These are phyloP conservation scores for Platanista minor DNA, from an alignment of 2,113 vertebrate genomes.

Conservation along the genomic window DNA sequence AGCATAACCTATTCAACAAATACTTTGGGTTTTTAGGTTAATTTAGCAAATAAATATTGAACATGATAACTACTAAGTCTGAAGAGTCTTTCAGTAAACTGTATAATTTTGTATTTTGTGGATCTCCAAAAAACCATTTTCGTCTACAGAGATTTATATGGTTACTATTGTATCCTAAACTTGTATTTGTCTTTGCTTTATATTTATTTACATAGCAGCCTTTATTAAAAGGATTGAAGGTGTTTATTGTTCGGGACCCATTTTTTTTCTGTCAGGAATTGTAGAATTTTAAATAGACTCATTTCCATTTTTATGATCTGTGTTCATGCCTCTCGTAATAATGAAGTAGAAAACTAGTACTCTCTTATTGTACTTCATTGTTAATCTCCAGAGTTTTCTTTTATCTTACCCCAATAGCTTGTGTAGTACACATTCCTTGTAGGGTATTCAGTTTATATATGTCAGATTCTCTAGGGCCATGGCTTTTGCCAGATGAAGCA, in stretches of 20 bases:
- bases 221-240: slow-evolving; percentile 13
- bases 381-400: slow-evolving; percentile 62
- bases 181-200: neutral
- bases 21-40: neutral
- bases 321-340: slow-evolving; percentile 53
- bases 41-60: neutral
- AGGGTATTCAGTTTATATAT: slow-evolving; percentile 82
- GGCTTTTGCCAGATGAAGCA: slow-evolving; percentile 85
- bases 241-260: neutral
- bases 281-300: slow-evolving; percentile 43
- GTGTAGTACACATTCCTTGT: slow-evolving; percentile 71
- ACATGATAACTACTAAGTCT: neutral
- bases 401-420: slow-evolving; percentile 66
- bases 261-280: neutral
- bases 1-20: neutral
- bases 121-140: neutral
- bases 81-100: neutral
- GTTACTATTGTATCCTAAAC: neutral
- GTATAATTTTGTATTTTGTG: neutral
- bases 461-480: slow-evolving; percentile 87
- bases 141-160: neutral
- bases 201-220: slow-evolving; percentile 11
- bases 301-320: slow-evolving; percentile 65
- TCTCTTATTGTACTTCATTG: slow-evolving; percentile 56
- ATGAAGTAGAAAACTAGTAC: slow-evolving; percentile 51